Base-by-base conservation (phyloP, 30 jellyfish, hydroid and myxozoan genomes). In the Aurelia coerulea region DNA sequence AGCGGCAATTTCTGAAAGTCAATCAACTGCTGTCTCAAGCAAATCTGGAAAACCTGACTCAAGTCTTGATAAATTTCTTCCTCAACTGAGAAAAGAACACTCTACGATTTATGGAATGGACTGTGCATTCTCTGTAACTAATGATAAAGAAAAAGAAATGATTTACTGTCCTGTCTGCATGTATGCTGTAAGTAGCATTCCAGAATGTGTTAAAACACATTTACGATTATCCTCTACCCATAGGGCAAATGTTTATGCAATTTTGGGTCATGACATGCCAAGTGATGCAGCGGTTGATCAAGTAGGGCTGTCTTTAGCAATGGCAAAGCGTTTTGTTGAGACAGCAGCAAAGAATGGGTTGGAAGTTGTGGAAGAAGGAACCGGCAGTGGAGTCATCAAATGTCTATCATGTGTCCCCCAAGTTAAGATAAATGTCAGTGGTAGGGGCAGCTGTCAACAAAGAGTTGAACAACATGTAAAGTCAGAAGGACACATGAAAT, bases 61-160 rank as follows among this genome's bases (percentile, higher is more conserved):
- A 67, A 67, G 52, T 67, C 78, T 34, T 67, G 52, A 67, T 42
- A 42, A 42, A 42, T 1, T 42, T 67, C 52, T 67, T 67, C 78
- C 78, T 67, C 78, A 67, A 67, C 52, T 67, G 1, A 67, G 78
- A 67, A 23, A 67, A 67, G 78, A 67, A 67, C 60, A 67, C 78
- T 29, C 46, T 18, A 67, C 3, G 78, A 67, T 67, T 42, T 42
- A 3, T 42, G 53, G 53, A 42, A 42, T 42, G 53, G 53, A 42
- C 53, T 42, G 53, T 42, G 53, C 53, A 42, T 42, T 42, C 53
- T 42, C 53, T 42, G 53, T 42, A 42, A 42, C 53, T 42, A 42
- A 42, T 42, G 53, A 42, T 42, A 42, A 42, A 42, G 53, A 42
- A 42, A 42, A 42, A 42, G 71, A 62, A 62, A 62, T 62, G 71